Base-by-base conservation (phyloP, 1,140 invertebrate genomes). In the Venturia canescens region DNA sequence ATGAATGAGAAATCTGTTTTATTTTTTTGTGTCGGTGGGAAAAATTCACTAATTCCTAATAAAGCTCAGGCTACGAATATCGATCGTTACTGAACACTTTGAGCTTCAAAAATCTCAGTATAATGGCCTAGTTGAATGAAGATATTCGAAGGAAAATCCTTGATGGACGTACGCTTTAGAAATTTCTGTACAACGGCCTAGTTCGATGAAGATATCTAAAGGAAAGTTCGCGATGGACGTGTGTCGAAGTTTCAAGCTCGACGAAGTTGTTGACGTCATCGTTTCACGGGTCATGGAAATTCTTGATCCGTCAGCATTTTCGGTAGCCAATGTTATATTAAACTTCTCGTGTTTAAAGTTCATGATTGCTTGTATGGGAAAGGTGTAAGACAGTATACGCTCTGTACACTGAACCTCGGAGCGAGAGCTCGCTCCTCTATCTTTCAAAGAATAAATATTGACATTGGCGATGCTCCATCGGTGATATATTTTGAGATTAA, bases 401-500 rank as follows among this genome's bases (percentile, higher is more conserved):
- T 31, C 27, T 38, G 26, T n/a, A 34, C 31, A 26, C 67, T 70
- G 3, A 16, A 34, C 21, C 60, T 63, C 60, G 11, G 23, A 63
- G 21, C 26, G 23, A 63, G 21, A 63, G 23, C 60, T 63, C 60
- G 44, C 21, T 78, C 67, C 53, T 31, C 15, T n/a, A n/a, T 63
- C 11, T 23, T 15, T 3, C 23, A 60, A 29, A 78, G 66, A 67
- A 78, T 78, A 78, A 78, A 78, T 78, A 67, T 78, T 78, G 77
- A 67, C 77, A 78, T 48, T 57, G 23, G 71, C 31, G 44, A 74
- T 53, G 44, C 71, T 74, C 21, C 38, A 72, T 74, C 44, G 71
- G 27, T 15, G 69, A 71, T 71, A 38, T 77, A 78, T 44, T 67
- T 69, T 69, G 34, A 78, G 77, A 78, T 78, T 78, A 69, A 78